Evolutionary conservation across 2,797 vertebrate species (phyloP), one percentile per base, ranked within the genome.

Genomic region (Artibeus lituratus): DNA sequence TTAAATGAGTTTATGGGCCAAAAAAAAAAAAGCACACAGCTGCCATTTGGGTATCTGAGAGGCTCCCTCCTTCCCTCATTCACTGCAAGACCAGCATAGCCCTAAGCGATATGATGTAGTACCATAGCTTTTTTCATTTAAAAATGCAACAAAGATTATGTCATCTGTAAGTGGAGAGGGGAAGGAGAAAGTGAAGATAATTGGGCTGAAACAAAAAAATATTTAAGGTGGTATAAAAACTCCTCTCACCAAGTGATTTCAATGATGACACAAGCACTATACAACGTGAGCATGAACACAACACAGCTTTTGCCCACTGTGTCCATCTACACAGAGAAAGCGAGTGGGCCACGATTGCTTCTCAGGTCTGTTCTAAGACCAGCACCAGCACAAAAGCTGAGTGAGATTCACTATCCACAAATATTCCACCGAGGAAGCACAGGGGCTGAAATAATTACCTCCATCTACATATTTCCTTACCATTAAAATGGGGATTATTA

Each of bases 281-380:
- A n/a, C 8, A 16, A 2, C 1, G 3, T 24, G 59, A 12, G 67
- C 14, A 1, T 18, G 44, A 51, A 69, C 1, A 2, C 1, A n/a
- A 67, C 76, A 83, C 21, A 47, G 42, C 57, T 37, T 42, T 35
- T 32, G 37, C 70, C 35, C 5, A 3, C 26, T 59, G 44, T 51
- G 37, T 9, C 32, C 14, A 8, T 77, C 22, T 21, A 32, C 51
- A 59, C 67, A 5, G 62, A 72, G 62, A 49, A 65, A 39, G 42
- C 37, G 78, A 29, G 47, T 11, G 39, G 78, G 69, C 69, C 49
- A 10, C 7, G 14, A 19, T 1, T 18, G 42, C 37, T 70, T 74
- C 47, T 49, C 72, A 70, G 42, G 83, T 69, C 78, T 57, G 24
- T 42, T 76, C 86, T 86, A 94, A 94, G 82, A 96, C 16, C 1